A percentile compares a stretch with the other conserved stretches of the same genome.
Conservation (phyloP, 1,140 invertebrate genomes). For the Drosophila takahashii region DNA sequence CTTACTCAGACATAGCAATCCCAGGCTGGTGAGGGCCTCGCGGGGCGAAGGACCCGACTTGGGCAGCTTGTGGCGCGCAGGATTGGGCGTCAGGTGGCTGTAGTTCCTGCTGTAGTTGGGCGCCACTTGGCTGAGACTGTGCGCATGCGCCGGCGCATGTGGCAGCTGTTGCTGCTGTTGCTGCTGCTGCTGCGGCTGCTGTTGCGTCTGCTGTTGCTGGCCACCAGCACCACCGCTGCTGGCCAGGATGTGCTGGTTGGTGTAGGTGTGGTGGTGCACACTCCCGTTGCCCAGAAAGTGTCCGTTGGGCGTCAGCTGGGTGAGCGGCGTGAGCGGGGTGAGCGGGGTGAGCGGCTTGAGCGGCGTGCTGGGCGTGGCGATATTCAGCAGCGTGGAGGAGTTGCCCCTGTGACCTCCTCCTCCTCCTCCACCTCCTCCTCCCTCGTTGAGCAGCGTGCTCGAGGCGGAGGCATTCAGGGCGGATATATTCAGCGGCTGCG, state of each 20-base stretch:
- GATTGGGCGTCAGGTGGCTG: slow-evolving; percentile 59
- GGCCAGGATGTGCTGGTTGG: slow-evolving; percentile 75
- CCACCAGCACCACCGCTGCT: slow-evolving; percentile 21
- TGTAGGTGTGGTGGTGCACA: slow-evolving; percentile 74
- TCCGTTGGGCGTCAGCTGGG: slow-evolving; percentile 70
- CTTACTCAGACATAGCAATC: slow-evolving; percentile 90
- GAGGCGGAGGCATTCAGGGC: slow-evolving; percentile 85
- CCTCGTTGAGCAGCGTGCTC: slow-evolving; percentile 62
- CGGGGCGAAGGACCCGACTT: slow-evolving; percentile 79
- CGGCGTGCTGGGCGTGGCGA: slow-evolving; percentile 52
- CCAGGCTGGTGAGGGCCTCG: slow-evolving; percentile 93
- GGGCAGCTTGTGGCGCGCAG: slow-evolving; percentile 48
- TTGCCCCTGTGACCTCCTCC: slow-evolving; percentile 15
- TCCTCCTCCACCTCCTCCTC: not conserved
- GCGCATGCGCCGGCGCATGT: slow-evolving; percentile 9
- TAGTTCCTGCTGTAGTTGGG: slow-evolving; percentile 75
- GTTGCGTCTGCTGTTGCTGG: slow-evolving; percentile 24
- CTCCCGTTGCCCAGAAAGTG: slow-evolving; percentile 57
- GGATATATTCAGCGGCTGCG: slow-evolving; percentile 88
- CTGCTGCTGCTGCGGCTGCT: slow-evolving; percentile 21
- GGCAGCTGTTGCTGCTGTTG: slow-evolving; percentile 23
- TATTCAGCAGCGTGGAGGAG: slow-evolving; percentile 65
- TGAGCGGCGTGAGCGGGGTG: slow-evolving; percentile 60
- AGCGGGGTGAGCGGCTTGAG: slow-evolving; percentile 55
- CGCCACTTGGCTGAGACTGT: slow-evolving; percentile 29